These are phyloP conservation scores for Rhopilema esculentum DNA, from an alignment of 30 jellyfish, hydroid and myxozoan genomes.

Conservation along the genomic window DNA sequence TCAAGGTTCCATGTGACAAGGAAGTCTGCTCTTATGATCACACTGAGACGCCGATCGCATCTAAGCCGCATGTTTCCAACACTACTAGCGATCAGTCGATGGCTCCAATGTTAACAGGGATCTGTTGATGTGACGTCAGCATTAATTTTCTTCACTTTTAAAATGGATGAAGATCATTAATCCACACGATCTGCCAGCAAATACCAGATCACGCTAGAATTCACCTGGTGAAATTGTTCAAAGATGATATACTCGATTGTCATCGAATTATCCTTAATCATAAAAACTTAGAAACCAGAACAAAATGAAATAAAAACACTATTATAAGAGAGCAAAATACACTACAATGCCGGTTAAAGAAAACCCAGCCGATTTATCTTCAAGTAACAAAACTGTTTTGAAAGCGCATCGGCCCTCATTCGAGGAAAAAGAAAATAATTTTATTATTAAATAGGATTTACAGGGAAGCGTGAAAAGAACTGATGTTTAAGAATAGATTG, in stretches of 20 bases:
- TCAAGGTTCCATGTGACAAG: not conserved
- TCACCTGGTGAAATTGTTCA: not conserved
- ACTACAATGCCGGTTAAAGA: not conserved
- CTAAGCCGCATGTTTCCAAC: not conserved
- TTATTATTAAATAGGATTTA: not conserved
- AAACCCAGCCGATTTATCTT: not conserved
- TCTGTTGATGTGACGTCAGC: not conserved
- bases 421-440: not conserved
- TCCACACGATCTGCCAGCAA: not conserved
- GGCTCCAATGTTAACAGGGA: not conserved
- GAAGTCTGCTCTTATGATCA: not conserved
- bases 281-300: not conserved
- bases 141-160: not conserved
- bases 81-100: not conserved
- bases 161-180: not conserved
- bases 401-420: slow-evolving; percentile 25
- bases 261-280: not conserved
- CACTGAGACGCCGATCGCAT: not conserved
- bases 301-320: not conserved
- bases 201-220: not conserved
- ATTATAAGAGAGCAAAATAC: not conserved
- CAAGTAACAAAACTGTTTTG: slow-evolving; percentile 12
- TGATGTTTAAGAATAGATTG: not conserved
- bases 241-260: not conserved
- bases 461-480: not conserved